Conservation (phyloP, 2,797 vertebrate genomes). For the Triplophysa bombifrons region DNA sequence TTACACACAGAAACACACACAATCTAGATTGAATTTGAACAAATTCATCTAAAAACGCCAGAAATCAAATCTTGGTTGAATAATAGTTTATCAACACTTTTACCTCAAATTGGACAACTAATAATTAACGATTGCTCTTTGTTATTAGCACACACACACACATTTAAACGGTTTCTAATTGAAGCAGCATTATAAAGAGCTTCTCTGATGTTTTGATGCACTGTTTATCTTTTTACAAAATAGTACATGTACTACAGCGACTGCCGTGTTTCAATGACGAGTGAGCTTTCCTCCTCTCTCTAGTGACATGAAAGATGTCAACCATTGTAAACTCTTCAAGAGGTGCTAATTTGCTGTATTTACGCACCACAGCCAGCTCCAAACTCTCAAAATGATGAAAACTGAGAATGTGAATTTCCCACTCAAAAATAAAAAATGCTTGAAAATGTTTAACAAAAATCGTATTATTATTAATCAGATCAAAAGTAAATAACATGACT, state of each 20-base stretch:
- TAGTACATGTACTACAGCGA: conserved; percentile 36
- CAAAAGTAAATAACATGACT: not conserved
- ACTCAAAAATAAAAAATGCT: not conserved
- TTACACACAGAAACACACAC: conserved; percentile 24
- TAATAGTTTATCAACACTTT: not conserved
- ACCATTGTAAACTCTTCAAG: conserved; percentile 8
- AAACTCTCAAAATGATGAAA: conserved; percentile 1
- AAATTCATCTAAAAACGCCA: not conserved
- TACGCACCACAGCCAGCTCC: not conserved
- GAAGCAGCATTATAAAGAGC: conserved; percentile 44
- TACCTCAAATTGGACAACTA: conserved; percentile 17
- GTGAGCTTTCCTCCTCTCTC: conserved; percentile 22
- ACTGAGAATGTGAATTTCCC: not conserved
- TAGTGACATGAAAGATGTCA: not conserved
- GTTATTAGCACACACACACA: not conserved
- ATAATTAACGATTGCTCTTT: conserved; percentile 56
- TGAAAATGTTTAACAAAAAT: not conserved
- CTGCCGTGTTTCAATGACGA: not conserved
- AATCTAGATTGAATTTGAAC: not conserved
- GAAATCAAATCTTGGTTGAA: not conserved
- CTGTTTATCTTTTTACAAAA: conserved; percentile 48
- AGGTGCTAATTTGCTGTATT: conserved; percentile 31
- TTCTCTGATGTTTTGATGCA: conserved; percentile 44
- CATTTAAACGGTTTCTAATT: conserved; percentile 40
- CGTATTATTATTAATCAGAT: not conserved